Evolutionary conservation across 2,888 invertebrate genomes (phyloP).

Genomic region (Cabera pusaria): DNA sequence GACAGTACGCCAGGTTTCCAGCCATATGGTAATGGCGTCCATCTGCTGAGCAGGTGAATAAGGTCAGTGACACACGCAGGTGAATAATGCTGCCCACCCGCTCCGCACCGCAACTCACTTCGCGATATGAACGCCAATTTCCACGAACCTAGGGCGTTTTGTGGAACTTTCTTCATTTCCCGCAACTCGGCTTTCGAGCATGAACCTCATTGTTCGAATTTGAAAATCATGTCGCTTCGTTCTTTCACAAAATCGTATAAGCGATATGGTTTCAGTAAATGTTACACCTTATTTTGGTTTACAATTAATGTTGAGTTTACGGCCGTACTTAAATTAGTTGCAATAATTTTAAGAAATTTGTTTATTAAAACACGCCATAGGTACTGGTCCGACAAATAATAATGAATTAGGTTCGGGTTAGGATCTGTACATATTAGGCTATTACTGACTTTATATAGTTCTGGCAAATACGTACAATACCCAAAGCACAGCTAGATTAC

Average conservation of each 20-base stretch:
- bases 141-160: conserved; percentile 35
- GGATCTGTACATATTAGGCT: too few species aligned
- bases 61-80: conserved; percentile 71
- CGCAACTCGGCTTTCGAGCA: conserved; percentile 33
- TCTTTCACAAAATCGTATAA: too few species aligned
- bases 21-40: conserved; percentile 57
- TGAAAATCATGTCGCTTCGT: conserved; percentile 25
- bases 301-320: not conserved
- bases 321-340: conserved; percentile 4
- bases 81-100: conserved; percentile 46
- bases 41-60: conserved; percentile 68
- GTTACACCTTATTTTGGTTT: conserved; percentile 2
- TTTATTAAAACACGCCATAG: too few species aligned
- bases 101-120: conserved; percentile 25
- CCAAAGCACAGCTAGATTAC: too few species aligned
- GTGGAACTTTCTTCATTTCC: conserved; percentile 49
- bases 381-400: too few species aligned
- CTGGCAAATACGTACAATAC: too few species aligned
- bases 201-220: conserved; percentile 19
- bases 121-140: conserved; percentile 33
- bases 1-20: conserved; percentile 38
- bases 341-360: too few species aligned
- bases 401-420: too few species aligned
- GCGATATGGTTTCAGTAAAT: conserved; percentile 1
- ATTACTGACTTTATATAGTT: too few species aligned